Evolutionary conservation across 2,113 vertebrate species (phyloP).

Genomic region (Cranoglanis bouderius): DNA sequence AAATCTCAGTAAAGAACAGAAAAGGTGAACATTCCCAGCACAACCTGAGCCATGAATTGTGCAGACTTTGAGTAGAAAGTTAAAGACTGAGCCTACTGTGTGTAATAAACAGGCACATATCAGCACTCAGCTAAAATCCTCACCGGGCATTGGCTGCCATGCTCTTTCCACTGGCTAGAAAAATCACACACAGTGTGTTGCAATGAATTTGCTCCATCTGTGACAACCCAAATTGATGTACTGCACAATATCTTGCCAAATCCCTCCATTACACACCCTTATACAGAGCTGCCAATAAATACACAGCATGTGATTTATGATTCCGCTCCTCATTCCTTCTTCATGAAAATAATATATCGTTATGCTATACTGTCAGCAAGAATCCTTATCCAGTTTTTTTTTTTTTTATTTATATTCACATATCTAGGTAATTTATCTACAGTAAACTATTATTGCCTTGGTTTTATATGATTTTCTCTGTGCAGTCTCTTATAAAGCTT

Average conservation of each 20-base stretch:
- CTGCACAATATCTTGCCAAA: slow-evolving; percentile 39
- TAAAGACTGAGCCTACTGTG: slow-evolving; percentile 41
- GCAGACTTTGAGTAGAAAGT: slow-evolving; percentile 22
- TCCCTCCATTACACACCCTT: slow-evolving; percentile 11
- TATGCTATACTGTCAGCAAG: background rate
- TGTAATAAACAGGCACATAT: slow-evolving; percentile 52
- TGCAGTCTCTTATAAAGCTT: background rate
- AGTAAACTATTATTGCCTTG: no score
- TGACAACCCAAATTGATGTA: slow-evolving; percentile 37
- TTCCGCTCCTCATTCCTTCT: background rate
- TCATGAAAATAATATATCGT: background rate
- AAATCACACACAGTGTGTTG: slow-evolving; percentile 25
- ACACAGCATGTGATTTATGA: slow-evolving; percentile 21
- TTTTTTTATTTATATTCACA: background rate
- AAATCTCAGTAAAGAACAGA: background rate
- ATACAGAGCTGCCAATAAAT: slow-evolving; percentile 32
- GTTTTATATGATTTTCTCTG: background rate
- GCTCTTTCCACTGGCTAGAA: slow-evolving; percentile 34
- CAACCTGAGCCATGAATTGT: slow-evolving; percentile 10
- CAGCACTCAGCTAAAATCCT: slow-evolving; percentile 43
- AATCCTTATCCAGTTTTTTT: background rate
- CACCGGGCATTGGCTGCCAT: slow-evolving; percentile 32
- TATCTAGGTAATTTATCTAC: background rate
- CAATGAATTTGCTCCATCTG: slow-evolving; percentile 37
- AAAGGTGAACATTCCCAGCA: background rate